Base-by-base conservation (phyloP, 2,888 invertebrate species). In the Cerastis leucographa region DNA sequence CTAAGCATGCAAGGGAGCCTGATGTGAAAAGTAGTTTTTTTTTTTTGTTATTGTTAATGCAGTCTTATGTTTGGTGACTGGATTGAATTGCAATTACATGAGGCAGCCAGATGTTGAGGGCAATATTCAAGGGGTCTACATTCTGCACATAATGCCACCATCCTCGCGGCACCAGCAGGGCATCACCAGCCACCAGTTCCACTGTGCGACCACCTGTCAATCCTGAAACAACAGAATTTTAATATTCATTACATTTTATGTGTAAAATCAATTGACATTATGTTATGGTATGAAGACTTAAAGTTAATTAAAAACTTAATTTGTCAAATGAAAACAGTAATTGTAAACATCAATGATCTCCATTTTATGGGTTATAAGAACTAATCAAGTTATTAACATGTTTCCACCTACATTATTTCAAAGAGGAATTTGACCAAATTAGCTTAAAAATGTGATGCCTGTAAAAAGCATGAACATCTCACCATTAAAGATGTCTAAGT, bases 101-200 rank as follows among this genome's bases (percentile, higher is more conserved):
- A 66, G 98, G 98, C 84, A 99, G 93, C 98, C 98, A 98, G 59
- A 97, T 95, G 90, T 98, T 98, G 11, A 98, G 94, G 73, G 97
- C 96, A 51, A 98, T 97, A 68, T 97, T 97, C 56, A 97, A 93
- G 7, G 97, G 96, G 96, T 99, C 98, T 51, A 97, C 94, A 92
- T 99, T 99, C 94, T 99, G 98, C 0, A 99, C 99, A 95, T 98
- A 99, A 96, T 99, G 99, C 99, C 99, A 99, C 99, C 99, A 99
- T 80, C 98, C 98, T 80, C 97, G 97, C 0, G 99, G 99, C 12
- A 99, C 98, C 89, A 98, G 97, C 54, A 99, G 95, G 0, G 99
- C 98, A 94, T 99, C 99, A 0, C 99, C 99, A 17, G 99, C 98
- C 66, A 97, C 96, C 70, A 99, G 94, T 73, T 97, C 97, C 49